A percentile compares a stretch with the other conserved stretches of the same genome.
Evolutionary conservation across 2,888 invertebrate species (phyloP).

Genomic region (Epistrophe eligans): DNA sequence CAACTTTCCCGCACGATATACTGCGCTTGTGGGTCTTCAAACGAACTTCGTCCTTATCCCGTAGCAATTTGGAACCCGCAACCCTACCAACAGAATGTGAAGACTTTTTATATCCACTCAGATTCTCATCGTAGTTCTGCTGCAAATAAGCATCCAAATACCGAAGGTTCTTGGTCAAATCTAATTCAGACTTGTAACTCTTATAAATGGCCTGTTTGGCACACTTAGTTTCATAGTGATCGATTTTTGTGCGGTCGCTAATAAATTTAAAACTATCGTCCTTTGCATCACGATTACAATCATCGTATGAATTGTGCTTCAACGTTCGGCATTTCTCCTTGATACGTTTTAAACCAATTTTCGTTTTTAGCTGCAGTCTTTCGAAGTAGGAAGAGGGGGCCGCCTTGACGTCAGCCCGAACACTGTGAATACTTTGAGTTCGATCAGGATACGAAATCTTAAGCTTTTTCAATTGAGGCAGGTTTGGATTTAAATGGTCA

Average conservation of each 20-base stretch:
- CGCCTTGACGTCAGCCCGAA: conserved; percentile 76
- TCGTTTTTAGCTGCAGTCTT: conserved; percentile 82
- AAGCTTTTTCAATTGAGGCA: conserved; percentile 80
- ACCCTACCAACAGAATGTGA: conserved; percentile 81
- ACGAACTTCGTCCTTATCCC: conserved; percentile 58
- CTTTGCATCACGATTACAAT: conserved; percentile 80
- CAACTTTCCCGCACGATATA: conserved; percentile 79
- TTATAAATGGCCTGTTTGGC: conserved; percentile 81
- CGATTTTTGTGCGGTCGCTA: conserved; percentile 81
- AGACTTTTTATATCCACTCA: conserved; percentile 78
- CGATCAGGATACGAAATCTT: conserved; percentile 83
- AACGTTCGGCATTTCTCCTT: conserved; percentile 83
- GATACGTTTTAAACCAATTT: conserved; percentile 82
- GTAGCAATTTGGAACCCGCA: conserved; percentile 77
- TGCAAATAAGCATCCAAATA: conserved; percentile 83
- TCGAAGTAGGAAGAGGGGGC: conserved; percentile 80
- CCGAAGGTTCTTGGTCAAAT: conserved; percentile 83
- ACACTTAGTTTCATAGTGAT: conserved; percentile 81
- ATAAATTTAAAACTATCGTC: conserved; percentile 83
- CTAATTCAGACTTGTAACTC: conserved; percentile 84
- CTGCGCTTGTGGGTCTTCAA: conserved; percentile 80
- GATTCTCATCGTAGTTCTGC: conserved; percentile 82
- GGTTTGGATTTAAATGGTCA: conserved; percentile 67
- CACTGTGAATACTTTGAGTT: conserved; percentile 80
- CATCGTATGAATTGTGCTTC: conserved; percentile 77